Percentiles rank a stretch among this genome's conserved stretches.
These are phyloP conservation scores for Paracanthobrama guichenoti DNA, from an alignment of 2,113 vertebrate genomes.

Conservation along the genomic window DNA sequence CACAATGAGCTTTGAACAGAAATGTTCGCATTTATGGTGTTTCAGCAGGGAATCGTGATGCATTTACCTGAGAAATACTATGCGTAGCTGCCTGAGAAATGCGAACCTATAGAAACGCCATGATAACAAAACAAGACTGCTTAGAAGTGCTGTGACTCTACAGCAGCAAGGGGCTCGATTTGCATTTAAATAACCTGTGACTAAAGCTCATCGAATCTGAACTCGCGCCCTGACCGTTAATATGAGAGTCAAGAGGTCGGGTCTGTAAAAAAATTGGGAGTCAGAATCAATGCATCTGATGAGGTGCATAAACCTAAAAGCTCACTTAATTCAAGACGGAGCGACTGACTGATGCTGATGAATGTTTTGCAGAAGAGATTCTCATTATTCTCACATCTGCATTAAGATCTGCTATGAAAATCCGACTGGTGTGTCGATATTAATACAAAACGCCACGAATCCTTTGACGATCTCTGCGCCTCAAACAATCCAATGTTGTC, in stretches of 20 bases:
- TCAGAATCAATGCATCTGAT: neutral
- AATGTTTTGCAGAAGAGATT: neutral
- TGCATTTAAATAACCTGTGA: conserved; percentile 44
- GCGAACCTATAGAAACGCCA: neutral
- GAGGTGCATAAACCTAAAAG: conserved; percentile 9
- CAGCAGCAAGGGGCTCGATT: conserved; percentile 5
- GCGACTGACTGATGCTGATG: neutral
- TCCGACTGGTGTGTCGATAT: neutral
- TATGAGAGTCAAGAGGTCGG: conserved; percentile 2
- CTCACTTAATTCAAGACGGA: neutral
- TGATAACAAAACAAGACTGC: conserved; percentile 8
- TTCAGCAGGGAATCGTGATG: neutral
- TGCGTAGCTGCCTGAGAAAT: neutral
- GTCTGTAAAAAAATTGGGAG: neutral
- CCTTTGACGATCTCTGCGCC: neutral
- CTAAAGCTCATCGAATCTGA: conserved; percentile 1
- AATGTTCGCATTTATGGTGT: neutral
- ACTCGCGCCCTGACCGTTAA: neutral
- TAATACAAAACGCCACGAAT: neutral
- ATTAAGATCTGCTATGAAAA: neutral
- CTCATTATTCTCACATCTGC: neutral
- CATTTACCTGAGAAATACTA: neutral
- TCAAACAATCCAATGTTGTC: neutral
- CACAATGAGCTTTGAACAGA: neutral
- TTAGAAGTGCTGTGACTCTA: neutral